Conservation (phyloP, 2,797 vertebrate species). For the Bryconaethiops microstoma region DNA sequence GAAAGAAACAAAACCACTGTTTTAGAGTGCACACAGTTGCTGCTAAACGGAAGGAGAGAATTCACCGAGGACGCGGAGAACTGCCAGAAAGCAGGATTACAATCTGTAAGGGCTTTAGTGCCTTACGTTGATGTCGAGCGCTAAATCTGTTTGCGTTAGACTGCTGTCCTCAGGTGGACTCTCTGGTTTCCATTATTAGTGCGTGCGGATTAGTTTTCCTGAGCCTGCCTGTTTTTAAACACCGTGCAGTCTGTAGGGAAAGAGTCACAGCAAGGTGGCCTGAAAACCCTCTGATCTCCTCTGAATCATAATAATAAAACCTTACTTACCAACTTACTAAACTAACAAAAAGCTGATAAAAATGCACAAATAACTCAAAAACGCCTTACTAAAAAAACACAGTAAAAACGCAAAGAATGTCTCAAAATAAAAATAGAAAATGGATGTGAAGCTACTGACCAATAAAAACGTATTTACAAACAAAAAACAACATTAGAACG, state of each 20-base stretch:
- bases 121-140: neutral
- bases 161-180: constrained; percentile 27
- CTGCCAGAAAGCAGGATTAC: constrained; percentile 38
- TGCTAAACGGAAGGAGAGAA: too few species aligned
- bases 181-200: neutral
- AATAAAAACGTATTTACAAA: too few species aligned
- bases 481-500: too few species aligned
- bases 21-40: too few species aligned
- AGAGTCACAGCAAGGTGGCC: too few species aligned
- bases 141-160: constrained; percentile 45
- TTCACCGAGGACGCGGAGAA: constrained; percentile 7
- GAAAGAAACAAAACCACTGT: too few species aligned
- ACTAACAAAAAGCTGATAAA: neutral
- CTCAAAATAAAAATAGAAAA: too few species aligned
- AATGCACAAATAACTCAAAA: neutral
- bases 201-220: neutral
- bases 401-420: too few species aligned
- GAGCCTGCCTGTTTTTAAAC: neutral
- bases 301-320: too few species aligned
- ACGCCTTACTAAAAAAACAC: too few species aligned
- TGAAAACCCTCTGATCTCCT: too few species aligned
- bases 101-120: constrained; percentile 18
- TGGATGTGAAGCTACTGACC: too few species aligned
- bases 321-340: neutral
- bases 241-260: neutral